These are phyloP conservation scores for Chelonus insularis DNA, from an alignment of 1,140 invertebrate genomes.

Conservation along the genomic window DNA sequence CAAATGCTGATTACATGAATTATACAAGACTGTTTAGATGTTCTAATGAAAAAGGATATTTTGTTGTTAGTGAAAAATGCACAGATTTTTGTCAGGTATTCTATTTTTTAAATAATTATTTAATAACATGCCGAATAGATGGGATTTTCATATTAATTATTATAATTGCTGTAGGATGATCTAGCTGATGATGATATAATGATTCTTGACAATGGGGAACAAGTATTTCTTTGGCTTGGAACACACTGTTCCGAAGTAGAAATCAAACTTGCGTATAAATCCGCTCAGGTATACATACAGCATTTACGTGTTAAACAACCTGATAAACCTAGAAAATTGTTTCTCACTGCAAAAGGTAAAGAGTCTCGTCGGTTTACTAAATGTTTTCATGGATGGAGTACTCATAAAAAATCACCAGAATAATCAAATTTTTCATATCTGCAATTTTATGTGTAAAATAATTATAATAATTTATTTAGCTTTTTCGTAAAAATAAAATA, in stretches of 20 bases:
- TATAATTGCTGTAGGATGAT: no score
- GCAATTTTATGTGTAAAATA: no score
- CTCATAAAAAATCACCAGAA: constrained; percentile 73
- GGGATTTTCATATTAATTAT: constrained; percentile 12
- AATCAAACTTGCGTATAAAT: constrained; percentile 98
- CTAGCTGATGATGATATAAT: constrained; percentile 99
- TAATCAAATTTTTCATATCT: constrained; percentile 46
- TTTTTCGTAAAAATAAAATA: no score
- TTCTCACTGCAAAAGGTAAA: constrained; percentile 96
- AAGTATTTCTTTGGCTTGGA: constrained; percentile 98
- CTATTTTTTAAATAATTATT: no score
- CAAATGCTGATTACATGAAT: constrained; percentile 90
- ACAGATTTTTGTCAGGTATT: constrained; percentile 98
- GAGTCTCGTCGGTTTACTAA: constrained; percentile 94
- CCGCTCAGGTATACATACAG: constrained; percentile 97
- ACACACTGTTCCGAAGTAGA: constrained; percentile 96
- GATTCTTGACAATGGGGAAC: constrained; percentile 97
- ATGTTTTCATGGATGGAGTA: constrained; percentile 98
- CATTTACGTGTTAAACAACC: constrained; percentile 95
- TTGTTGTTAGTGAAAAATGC: constrained; percentile 98
- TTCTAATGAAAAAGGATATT: constrained; percentile 99
- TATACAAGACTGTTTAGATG: constrained; percentile 95
- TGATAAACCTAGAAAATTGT: constrained; percentile 86
- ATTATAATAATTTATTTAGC: no score
- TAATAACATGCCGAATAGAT: no score